Base-by-base conservation (phyloP, 2,797 vertebrate species). In the Sebastiscus albofasciatus region DNA sequence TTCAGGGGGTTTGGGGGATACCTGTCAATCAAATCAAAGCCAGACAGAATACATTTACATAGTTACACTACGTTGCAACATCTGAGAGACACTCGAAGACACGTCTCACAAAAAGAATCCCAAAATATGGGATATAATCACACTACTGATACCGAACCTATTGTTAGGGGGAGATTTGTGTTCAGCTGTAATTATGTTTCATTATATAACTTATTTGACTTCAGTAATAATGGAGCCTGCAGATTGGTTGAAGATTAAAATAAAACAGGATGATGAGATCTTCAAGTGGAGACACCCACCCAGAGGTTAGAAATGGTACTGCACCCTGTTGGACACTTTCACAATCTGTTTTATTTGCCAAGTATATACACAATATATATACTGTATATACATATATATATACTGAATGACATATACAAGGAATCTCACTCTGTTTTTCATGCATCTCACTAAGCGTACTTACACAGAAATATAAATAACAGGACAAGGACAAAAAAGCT, bases 1-100 rank as follows among this genome's bases (percentile, higher is more conserved):
- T 88, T 76, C 58, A 86, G 69, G 82, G 86, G 82, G 85, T 89
- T 89, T 81, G 60, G 82, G 81, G 75, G 67, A 82, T 83, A 89
- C 69, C 89, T 88, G 92, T 89, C 93, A 93, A 90, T 93, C 93
- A 93, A 86, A 86, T 90, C 79, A 89, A 89, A 84, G 79, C 65
- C 67, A 90, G 80, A 77, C 77, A 56, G 80, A 88, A 92, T 90
- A 90, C n/a, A 91, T 92, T 93, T 88, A 84, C 85, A 88, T 91
- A 84, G 81, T 83, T 87, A 81, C 69, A 75, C 77, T 61, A 54
- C 67, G 54, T 74, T 65, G 77, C 70, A 89, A 82, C 76, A 85
- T 90, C 71, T 85, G 56, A 90, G 66, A 29, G 4, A 68, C 27
- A 54, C 8, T 39, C 59, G 52, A 26, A 74, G 16, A 64, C 14